These are phyloP conservation scores for Piaya cayana DNA, from an alignment of 2,113 vertebrate genomes.

Conservation along the genomic window DNA sequence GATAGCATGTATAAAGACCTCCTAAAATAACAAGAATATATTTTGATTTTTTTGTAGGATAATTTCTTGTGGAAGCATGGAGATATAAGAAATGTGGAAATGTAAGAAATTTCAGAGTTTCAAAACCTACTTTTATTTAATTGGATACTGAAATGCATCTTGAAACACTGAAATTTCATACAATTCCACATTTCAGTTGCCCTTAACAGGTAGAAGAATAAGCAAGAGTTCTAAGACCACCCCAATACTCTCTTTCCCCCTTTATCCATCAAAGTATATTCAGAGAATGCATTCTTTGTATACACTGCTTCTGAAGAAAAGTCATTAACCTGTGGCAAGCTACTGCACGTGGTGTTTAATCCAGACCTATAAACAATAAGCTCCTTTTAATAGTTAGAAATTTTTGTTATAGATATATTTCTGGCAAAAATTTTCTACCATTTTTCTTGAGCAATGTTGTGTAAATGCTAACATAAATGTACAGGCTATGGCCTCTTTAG, in stretches of 20 bases:
- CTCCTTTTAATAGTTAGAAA: not conserved
- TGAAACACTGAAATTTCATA: not conserved
- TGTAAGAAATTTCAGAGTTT: not conserved
- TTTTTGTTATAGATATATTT: not conserved
- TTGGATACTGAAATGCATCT: not conserved
- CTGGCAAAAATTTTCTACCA: not conserved
- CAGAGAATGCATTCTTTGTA: not conserved
- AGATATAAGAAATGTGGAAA: not conserved
- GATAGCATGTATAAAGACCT: not conserved
- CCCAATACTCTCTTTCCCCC: not conserved
- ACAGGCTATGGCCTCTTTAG: not conserved
- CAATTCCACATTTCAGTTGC: not conserved
- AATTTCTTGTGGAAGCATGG: not conserved
- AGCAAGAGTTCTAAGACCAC: not conserved
- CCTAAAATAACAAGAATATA: not conserved
- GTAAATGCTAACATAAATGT: slow-evolving; percentile 21
- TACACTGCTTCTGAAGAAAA: not conserved
- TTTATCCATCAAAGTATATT: not conserved
- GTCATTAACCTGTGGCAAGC: not conserved
- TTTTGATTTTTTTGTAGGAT: not conserved
- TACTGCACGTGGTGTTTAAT: not conserved
- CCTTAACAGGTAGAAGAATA: not conserved
- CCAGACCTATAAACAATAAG: not conserved
- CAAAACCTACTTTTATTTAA: not conserved
- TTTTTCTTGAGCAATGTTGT: not conserved